Conservation (phyloP, 2,797 vertebrate genomes). For the Psittacula echo region DNA sequence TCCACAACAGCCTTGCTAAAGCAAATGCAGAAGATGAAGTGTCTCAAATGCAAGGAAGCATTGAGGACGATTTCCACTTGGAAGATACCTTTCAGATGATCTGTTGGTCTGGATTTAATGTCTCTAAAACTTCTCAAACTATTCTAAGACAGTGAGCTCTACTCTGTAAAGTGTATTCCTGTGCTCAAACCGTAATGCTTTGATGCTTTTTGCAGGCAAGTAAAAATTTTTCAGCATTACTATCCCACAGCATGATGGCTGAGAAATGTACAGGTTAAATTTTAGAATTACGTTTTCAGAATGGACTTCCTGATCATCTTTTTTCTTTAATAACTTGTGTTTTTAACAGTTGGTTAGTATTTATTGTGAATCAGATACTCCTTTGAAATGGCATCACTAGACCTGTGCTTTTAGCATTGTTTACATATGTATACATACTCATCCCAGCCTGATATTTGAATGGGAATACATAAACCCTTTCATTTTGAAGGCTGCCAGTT, state of each 20-base stretch:
- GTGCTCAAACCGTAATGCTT: not conserved
- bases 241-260: not conserved
- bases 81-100: not conserved
- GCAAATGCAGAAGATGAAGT: not conserved
- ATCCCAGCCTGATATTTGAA: not conserved
- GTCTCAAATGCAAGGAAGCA: not conserved
- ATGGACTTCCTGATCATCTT: not conserved
- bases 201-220: not conserved
- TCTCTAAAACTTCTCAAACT: not conserved
- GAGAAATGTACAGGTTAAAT: not conserved
- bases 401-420: not conserved
- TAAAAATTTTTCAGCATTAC: not conserved
- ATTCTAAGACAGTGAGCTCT: not conserved
- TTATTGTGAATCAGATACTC: not conserved
- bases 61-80: not conserved
- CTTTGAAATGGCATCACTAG: not conserved
- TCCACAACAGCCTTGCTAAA: not conserved
- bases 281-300: not conserved
- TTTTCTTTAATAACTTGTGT: not conserved
- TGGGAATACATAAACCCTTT: not conserved
- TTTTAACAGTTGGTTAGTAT: not conserved
- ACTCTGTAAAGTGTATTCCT: not conserved
- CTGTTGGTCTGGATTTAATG: not conserved
- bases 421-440: accelerated
- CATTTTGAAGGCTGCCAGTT: not conserved